Conservation (phyloP, 1,140 invertebrate species). For the Neuroterus valhalla region DNA sequence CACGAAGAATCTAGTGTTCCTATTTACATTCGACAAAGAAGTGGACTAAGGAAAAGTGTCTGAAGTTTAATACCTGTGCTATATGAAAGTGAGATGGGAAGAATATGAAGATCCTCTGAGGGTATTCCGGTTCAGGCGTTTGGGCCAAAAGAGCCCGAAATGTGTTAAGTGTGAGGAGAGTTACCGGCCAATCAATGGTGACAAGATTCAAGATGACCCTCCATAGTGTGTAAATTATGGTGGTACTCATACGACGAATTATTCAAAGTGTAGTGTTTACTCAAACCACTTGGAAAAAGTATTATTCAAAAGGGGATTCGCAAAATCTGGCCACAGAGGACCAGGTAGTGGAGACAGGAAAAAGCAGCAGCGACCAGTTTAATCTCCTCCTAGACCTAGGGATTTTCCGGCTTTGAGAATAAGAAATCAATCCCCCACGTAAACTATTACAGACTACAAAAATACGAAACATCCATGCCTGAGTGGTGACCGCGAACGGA, state of each 20-base stretch:
- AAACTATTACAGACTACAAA: not conserved
- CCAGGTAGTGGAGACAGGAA: not conserved
- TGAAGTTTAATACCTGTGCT: conserved; percentile 29
- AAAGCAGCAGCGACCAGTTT: too few species aligned
- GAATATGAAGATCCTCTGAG: conserved; percentile 31
- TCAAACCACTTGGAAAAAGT: not conserved
- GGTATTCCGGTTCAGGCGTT: conserved; percentile 50
- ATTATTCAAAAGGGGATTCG: not conserved
- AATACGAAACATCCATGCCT: not conserved
- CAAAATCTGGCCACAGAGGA: not conserved
- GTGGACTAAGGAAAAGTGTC: conserved; percentile 33
- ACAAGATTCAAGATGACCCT: not conserved
- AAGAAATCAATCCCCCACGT: not conserved
- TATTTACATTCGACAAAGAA: not conserved
- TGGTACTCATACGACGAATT: not conserved
- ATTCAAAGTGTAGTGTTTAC: not conserved
- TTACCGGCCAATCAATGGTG: conserved; percentile 29
- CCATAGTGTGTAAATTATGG: not conserved
- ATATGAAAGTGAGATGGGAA: conserved; percentile 31
- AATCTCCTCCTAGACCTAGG: not conserved
- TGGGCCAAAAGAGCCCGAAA: conserved; percentile 37
- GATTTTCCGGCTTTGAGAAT: not conserved
- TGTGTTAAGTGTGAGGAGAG: conserved; percentile 39
- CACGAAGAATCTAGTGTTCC: not conserved
- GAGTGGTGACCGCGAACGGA: not conserved